Conservation (phyloP, 2,113 vertebrate genomes). For the Notiomystis cincta region DNA sequence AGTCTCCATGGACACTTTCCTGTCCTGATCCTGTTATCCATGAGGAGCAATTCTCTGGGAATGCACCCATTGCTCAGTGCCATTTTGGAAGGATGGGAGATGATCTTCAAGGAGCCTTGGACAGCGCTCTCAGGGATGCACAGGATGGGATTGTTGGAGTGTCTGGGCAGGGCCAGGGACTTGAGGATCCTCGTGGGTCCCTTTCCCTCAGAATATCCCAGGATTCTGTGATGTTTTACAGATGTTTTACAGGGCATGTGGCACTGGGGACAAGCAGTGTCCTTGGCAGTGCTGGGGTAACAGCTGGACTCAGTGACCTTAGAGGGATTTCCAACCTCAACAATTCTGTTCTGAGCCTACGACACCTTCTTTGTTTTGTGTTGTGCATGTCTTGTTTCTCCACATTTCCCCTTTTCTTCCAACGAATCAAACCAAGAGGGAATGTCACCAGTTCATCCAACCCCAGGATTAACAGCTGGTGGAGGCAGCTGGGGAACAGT, state of each 20-base stretch:
- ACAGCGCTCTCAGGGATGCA: accelerated
- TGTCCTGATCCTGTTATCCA: not conserved
- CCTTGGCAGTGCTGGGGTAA: not conserved
- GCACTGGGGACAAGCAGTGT: not conserved
- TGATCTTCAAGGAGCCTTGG: not conserved
- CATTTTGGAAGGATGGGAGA: not conserved
- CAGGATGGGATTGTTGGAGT: not conserved
- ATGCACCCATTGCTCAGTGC: not conserved
- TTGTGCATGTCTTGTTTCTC: not conserved
- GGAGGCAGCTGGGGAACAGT: not conserved
- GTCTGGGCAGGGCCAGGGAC: not conserved
- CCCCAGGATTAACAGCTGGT: accelerated
- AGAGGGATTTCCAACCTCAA: not conserved
- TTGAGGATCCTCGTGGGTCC: not conserved
- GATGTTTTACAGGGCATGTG: accelerated
- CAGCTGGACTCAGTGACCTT: not conserved
- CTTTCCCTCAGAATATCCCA: not conserved
- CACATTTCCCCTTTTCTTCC: not conserved
- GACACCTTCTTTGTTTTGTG: not conserved
- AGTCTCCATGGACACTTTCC: not conserved
- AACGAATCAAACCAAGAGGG: not conserved
- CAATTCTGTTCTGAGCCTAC: not conserved
- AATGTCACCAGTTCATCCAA: not conserved
- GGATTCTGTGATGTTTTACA: not conserved
- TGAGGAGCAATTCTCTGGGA: not conserved